Base-by-base conservation (phyloP, 2,888 invertebrate species). In the Proisotoma minuta region DNA sequence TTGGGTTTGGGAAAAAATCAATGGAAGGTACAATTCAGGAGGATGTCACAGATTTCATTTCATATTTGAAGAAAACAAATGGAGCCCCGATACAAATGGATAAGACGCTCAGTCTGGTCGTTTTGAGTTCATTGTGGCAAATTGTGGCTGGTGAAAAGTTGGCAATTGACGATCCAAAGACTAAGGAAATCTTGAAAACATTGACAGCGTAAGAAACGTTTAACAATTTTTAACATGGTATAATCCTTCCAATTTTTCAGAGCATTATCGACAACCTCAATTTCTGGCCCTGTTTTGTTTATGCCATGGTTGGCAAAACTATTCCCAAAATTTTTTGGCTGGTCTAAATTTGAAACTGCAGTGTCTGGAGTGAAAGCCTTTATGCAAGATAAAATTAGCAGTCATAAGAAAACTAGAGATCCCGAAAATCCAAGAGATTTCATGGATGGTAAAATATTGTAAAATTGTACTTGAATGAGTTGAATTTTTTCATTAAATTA, bases 1-100 rank as follows among this genome's bases (percentile, higher is more conserved):
- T 67, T 34, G 67, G 67, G 5, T 62, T 67, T 27, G 64, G 58
- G 0, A 68, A 68, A 22, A 50, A 23, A 28, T 62, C 65, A 5
- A 65, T 68, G 68, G 65, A 68, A 49, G 28, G 49, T 1, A 12
- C 56, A n/a, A 62, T 64, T 57, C 67, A 62, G 2, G 67, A 67
- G 12, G 63, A 67, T 24, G 57, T 60, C 2, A 15, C 43, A 22
- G 67, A 61, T 15, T 5, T 62, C 1, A 28, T 64, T 10, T n/a
- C 29, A 1, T 10, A 23, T 20, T 50, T 67, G 3, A 24, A 48
- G 8, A 34, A 43, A 20, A 5, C 28, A 3, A 22, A 57, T 8
- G 62, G 64, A 5, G 40, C 27, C 18, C 57, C 64, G 5, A 53
- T 67, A 8, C 27, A 47, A 3, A 59, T 62, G 0, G 29, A 52